phyloP scores from a whole-genome alignment of 2,113 vertebrate species.

The Heterocephalus glaber region DNA sequence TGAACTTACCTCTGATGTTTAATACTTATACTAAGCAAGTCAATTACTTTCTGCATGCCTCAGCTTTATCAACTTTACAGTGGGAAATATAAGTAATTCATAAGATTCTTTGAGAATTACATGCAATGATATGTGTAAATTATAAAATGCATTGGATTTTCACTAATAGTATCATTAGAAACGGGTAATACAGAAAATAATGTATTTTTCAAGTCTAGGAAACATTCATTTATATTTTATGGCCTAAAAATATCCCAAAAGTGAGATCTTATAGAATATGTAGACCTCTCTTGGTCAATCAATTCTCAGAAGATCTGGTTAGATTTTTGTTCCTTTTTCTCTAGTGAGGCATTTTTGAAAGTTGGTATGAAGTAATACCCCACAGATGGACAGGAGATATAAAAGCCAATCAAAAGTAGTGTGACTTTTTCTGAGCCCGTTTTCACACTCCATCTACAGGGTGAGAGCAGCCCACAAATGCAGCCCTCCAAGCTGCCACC shows the following conservation, averaged over 20 bases:
- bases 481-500: constrained; percentile 5
- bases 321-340: background rate
- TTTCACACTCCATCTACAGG: constrained; percentile 64
- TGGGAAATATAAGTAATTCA: constrained; percentile 4
- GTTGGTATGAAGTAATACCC: constrained; percentile 64
- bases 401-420: constrained; percentile 60
- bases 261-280: background rate
- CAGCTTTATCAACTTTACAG: constrained; percentile 20
- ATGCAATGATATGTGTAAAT: background rate
- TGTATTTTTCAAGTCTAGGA: constrained; percentile 41
- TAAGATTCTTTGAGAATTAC: constrained; percentile 4
- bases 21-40: background rate
- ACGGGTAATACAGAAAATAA: background rate
- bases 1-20: constrained; percentile 5
- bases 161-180: background rate
- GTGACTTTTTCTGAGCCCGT: constrained; percentile 54
- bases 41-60: background rate
- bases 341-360: constrained; percentile 49
- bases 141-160: background rate
- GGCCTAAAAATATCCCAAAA: background rate
- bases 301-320: constrained; percentile 53
- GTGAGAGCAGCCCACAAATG: constrained; percentile 70
- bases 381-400: constrained; percentile 70
- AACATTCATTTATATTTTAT: constrained; percentile 30
- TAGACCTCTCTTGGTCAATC: background rate